Evolutionary conservation across 1,140 invertebrate species (phyloP), one percentile per base, ranked within the genome.

Genomic region (Drosophila hydei): DNA sequence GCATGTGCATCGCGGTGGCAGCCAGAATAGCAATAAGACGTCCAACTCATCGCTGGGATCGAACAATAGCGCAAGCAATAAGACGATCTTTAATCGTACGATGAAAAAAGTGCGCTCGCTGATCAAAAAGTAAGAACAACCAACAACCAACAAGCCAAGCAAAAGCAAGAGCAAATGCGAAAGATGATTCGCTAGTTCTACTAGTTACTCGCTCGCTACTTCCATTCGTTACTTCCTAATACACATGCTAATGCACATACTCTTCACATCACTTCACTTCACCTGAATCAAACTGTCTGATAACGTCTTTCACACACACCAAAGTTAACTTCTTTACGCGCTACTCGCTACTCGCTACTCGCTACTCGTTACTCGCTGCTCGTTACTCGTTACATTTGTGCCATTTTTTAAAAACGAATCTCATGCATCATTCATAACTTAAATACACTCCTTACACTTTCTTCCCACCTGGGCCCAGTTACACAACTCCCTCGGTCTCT

Each of bases 11-110:
- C 88, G 89, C 45, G 70, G 91, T 67, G 84, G 83, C 76, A 88
- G 91, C 60, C 55, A 79, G 67, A 67, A 74, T 59, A 75, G 81
- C 63, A 90, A 74, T 69, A 89, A 87, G 68, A 90, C 78, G 56
- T 84, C 81, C 60, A 78, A 75, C 43, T 79, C 87, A 43, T 90
- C 77, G 48, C 75, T 90, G 64, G 83, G 88, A 52, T 83, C 84
- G 62, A 74, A 71, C 68, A 89, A 84, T 71, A 87, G 77, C 60
- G 75, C 79, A 64, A 89, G 80, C 71, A 91, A 91, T 60, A 91
- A 90, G 70, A 95, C 94, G 80, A 95, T 95, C 81, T 94, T 95
- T 92, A 94, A 95, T 91, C 93, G 94, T 72, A 95, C 94, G 80
- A 94, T 95, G 52, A 95, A 94, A 89, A 95, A 95, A 92, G 93